Evolutionary conservation across 2,797 vertebrate species (phyloP).

Genomic region (Characodon lateralis): DNA sequence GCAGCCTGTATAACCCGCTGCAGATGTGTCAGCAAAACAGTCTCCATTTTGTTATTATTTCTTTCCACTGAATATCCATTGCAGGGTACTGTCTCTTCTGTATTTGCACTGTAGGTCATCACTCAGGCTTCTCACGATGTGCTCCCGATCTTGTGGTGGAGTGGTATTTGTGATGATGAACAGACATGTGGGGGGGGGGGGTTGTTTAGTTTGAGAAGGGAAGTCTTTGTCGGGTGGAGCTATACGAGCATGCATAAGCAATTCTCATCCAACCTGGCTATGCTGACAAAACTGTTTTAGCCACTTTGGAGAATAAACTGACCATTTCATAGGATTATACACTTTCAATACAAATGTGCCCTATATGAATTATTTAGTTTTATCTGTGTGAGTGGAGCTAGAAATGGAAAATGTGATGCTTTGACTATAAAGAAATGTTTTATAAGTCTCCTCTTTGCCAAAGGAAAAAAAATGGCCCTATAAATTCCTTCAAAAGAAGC

Average conservation of each 20-base stretch:
- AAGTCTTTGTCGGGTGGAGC: slow-evolving; percentile 29
- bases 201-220: slow-evolving; percentile 50
- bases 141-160: slow-evolving; percentile 44
- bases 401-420: slow-evolving; percentile 30
- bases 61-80: slow-evolving; percentile 48
- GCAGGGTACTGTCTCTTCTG: slow-evolving; percentile 32
- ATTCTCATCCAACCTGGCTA: slow-evolving; percentile 43
- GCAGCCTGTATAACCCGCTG: slow-evolving; percentile 54
- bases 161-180: slow-evolving; percentile 60
- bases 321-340: slow-evolving; percentile 56
- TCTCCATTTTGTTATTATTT: slow-evolving; percentile 55
- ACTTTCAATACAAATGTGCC: slow-evolving; percentile 52
- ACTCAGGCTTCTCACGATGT: slow-evolving; percentile 54
- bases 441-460: slow-evolving; percentile 19
- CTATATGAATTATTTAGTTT: slow-evolving; percentile 64
- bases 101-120: slow-evolving; percentile 34
- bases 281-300: slow-evolving; percentile 66
- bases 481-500: slow-evolving; percentile 23
- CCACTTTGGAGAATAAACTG: slow-evolving; percentile 47
- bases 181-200: slow-evolving; percentile 39
- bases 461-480: slow-evolving; percentile 5
- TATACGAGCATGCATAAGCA: slow-evolving; percentile 55
- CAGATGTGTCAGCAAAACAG: slow-evolving; percentile 76
- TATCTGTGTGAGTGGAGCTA: slow-evolving; percentile 38
- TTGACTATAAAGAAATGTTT: slow-evolving; percentile 36